Conservation (phyloP, 2,888 invertebrate species). For the Tetropium fuscum region DNA sequence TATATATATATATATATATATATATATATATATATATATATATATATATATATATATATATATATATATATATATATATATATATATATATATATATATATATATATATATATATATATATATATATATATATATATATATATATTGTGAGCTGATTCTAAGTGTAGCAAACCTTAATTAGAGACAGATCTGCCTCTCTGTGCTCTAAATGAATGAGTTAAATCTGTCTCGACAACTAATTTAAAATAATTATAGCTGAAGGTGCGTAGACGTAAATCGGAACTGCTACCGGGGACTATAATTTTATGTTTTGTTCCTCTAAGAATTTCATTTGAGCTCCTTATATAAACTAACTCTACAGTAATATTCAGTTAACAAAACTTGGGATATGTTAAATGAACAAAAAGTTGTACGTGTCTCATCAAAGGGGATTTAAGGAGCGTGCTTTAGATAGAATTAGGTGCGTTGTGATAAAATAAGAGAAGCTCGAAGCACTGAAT, state of each 20-base stretch:
- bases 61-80: too few relatives aligned
- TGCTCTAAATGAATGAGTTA: neutral
- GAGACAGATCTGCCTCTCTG: too few relatives aligned
- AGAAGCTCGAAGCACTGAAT: conserved; percentile 2
- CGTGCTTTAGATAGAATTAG: conserved; percentile 21
- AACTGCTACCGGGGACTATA: neutral
- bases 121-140: too few relatives aligned
- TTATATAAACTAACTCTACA: conserved; percentile 1
- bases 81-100: too few relatives aligned
- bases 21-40: too few relatives aligned
- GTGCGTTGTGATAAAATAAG: conserved; percentile 19
- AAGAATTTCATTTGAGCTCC: conserved; percentile 1
- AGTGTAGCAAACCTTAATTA: too few relatives aligned
- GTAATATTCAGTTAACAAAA: conserved; percentile 9
- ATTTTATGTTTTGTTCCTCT: conserved; percentile 4
- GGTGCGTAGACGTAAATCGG: neutral
- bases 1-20: too few relatives aligned
- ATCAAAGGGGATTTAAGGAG: conserved; percentile 8
- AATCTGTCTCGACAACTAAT: neutral
- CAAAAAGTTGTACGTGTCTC: conserved; percentile 22
- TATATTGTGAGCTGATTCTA: too few relatives aligned
- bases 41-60: too few relatives aligned
- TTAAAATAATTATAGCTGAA: neutral
- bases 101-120: too few relatives aligned
- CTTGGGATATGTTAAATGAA: conserved; percentile 7